phyloP scores from a whole-genome alignment of 2,888 invertebrate species.

The Drosophila limbata region DNA sequence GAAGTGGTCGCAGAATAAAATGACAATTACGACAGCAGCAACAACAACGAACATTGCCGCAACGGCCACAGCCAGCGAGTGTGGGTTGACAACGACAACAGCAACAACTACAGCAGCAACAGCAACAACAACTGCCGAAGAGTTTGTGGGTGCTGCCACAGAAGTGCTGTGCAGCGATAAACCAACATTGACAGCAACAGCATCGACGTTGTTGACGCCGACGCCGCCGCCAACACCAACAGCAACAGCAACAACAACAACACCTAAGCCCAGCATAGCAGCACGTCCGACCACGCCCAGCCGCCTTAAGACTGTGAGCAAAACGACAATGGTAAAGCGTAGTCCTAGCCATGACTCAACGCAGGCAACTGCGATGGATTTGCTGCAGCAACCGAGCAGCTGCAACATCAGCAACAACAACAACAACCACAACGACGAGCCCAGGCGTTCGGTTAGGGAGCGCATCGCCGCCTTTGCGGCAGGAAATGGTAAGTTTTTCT shows the following conservation, averaged over 20 bases:
- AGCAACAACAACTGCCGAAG: slow-evolving; percentile 44
- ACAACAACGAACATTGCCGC: slow-evolving; percentile 62
- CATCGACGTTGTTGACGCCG: slow-evolving; percentile 45
- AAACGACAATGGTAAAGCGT: slow-evolving; percentile 84
- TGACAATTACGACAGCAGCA: slow-evolving; percentile 76
- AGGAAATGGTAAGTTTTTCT: slow-evolving; percentile 82
- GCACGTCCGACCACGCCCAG: slow-evolving; percentile 81
- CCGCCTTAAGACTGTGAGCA: slow-evolving; percentile 84
- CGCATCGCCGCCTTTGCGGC: slow-evolving; percentile 83
- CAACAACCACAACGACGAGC: slow-evolving; percentile 59
- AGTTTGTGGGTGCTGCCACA: slow-evolving; percentile 74
- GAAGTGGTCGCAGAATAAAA: slow-evolving; percentile 77
- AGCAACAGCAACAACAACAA: slow-evolving; percentile 58
- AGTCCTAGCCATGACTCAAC: slow-evolving; percentile 83
- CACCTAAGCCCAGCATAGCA: slow-evolving; percentile 75
- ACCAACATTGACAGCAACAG: slow-evolving; percentile 70
- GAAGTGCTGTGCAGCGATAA: slow-evolving; percentile 75
- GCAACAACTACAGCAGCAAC: slow-evolving; percentile 45
- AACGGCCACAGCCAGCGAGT: slow-evolving; percentile 71
- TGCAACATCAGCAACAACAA: slow-evolving; percentile 59
- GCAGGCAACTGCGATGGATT: slow-evolving; percentile 61
- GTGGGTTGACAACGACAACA: slow-evolving; percentile 73
- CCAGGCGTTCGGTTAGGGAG: slow-evolving; percentile 79
- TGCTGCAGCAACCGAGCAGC: slow-evolving; percentile 69
- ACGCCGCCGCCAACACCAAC: slow-evolving; percentile 44